Evolutionary conservation across 2,888 invertebrate genomes (phyloP), one percentile per base, ranked within the genome.

Genomic region (Coenonympha arcania): DNA sequence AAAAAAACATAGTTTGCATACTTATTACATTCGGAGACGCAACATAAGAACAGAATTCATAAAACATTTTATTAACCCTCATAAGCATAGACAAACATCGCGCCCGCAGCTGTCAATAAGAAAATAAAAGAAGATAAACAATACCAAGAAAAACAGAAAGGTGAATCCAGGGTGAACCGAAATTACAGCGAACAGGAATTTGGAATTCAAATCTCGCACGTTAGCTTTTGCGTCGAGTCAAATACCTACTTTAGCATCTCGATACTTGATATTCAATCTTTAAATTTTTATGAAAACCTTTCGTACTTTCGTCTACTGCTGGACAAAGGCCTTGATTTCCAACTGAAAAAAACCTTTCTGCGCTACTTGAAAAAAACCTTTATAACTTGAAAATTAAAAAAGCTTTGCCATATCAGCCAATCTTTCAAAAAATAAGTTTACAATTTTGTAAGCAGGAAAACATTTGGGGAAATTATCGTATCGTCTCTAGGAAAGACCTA

Each of bases 161-260:
- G 84, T 81, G 80, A 81, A 82, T 75, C 71, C 79, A 77, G 84
- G 84, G 83, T 81, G 80, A 81, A 82, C 74, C 71, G 71, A 71
- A 69, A 76, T 69, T 70, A 75, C 70, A 64, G 69, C 66, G 72
- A 71, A 74, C 72, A 64, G 73, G 73, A 75, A 87, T 87, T 87
- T 86, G 87, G 82, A 69, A 87, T 87, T 87, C 87, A 87, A 87
- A 87, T 87, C 78, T 71, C 79, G 84, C 63, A 65, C 75, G 70
- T 69, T 74, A 79, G 78, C 78, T 83, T 76, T 72, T 61, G 62
- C 71, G 56, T 54, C 48, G 24, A 33, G 30, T 20, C 41, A 50
- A 48, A 41, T 36, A 24, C 51, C 28, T 44, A 40, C n/a, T 40
- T n/a, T n/a, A n/a, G n/a, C n/a, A n/a, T n/a, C 41, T 16, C 40